Conservation (phyloP, 2,113 vertebrate genomes). For the Mirza zaza region DNA sequence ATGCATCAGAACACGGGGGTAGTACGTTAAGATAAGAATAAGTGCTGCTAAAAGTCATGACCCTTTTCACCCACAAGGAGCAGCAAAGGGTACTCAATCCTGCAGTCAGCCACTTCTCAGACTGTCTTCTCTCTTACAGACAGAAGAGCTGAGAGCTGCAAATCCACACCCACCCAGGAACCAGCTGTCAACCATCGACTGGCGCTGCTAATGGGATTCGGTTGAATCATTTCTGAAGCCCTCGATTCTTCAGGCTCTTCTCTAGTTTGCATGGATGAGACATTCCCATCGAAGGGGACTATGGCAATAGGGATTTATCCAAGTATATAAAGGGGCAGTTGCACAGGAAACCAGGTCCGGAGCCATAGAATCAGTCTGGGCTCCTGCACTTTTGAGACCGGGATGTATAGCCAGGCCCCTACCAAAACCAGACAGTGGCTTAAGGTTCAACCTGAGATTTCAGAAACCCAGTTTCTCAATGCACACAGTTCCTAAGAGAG, state of each 20-base stretch:
- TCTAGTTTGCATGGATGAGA: not conserved
- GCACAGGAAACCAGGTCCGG: not conserved
- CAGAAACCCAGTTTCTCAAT: not conserved
- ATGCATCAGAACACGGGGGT: constrained; percentile 39
- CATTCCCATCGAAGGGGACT: not conserved
- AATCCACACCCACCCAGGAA: not conserved
- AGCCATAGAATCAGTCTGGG: not conserved
- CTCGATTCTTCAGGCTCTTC: not conserved
- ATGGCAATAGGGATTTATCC: not conserved
- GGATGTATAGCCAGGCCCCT: accelerated
- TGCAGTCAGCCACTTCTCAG: not conserved
- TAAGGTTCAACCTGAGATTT: not conserved
- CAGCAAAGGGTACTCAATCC: not conserved
- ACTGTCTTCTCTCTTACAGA: not conserved
- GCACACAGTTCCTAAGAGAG: not conserved
- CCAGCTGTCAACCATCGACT: constrained; percentile 17
- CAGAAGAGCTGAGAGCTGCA: not conserved
- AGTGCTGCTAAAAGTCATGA: constrained; percentile 21
- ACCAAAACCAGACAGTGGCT: not conserved
- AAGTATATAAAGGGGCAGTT: not conserved
- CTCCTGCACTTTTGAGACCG: not conserved
- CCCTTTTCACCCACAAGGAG: not conserved
- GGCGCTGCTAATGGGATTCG: constrained; percentile 40
- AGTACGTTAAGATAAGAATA: constrained; percentile 45
- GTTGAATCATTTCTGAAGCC: not conserved